Evolutionary conservation across 2,888 invertebrate genomes (phyloP).

Genomic region (Leucophenga montana): DNA sequence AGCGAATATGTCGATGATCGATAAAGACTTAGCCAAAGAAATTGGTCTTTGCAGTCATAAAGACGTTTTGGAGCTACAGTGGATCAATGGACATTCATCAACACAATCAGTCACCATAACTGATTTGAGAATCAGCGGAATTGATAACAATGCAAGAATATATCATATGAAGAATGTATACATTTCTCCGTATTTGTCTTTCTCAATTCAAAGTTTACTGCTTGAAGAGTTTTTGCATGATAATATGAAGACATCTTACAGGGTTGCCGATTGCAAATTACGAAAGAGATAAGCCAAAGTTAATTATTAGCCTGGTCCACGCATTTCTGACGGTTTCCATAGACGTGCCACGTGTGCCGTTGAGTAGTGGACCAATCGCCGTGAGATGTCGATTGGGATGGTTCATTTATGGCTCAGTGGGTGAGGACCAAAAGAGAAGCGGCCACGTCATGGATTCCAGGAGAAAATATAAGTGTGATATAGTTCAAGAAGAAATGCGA

Average conservation of each 20-base stretch:
- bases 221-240: neutral
- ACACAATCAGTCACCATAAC: neutral
- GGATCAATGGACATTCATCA: neutral
- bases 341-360: too few species aligned
- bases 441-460: too few species aligned
- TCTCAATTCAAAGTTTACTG: slow-evolving; percentile 11
- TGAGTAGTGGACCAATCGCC: too few species aligned
- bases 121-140: neutral
- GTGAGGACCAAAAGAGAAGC: too few species aligned
- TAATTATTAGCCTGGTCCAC: neutral
- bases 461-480: too few species aligned
- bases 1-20: slow-evolving; percentile 5
- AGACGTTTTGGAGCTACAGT: neutral
- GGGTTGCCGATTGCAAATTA: neutral
- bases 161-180: too few species aligned
- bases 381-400: too few species aligned
- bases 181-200: too few species aligned
- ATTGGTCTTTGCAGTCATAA: too few species aligned
- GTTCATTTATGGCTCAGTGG: too few species aligned
- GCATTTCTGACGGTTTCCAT: too few species aligned
- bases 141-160: too few species aligned
- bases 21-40: neutral
- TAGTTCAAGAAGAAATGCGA: neutral
- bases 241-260: neutral
- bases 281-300: neutral